Conservation (phyloP, 2,113 vertebrate species). For the Pangasianodon hypophthalmus region DNA sequence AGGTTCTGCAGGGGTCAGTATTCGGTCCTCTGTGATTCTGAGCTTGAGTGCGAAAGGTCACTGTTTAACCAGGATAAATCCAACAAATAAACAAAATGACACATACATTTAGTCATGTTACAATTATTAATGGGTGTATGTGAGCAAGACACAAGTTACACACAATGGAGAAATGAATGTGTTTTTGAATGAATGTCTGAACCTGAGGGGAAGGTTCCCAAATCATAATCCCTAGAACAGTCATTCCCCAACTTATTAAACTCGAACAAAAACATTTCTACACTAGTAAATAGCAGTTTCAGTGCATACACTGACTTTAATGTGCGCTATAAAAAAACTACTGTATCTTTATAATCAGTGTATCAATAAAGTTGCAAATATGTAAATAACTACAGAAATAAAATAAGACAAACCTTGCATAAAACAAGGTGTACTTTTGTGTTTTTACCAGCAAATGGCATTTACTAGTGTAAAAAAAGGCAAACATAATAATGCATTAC, state of each 20-base stretch:
- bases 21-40: conserved; percentile 33
- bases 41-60: conserved; percentile 25
- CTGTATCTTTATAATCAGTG: conserved; percentile 2
- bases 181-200: conserved; percentile 11
- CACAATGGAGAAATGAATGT: conserved; percentile 33
- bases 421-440: conserved; percentile 3
- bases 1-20: conserved; percentile 31
- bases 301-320: conserved; percentile 24
- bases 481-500: conserved; percentile 14
- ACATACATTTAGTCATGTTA: not conserved
- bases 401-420: conserved; percentile 19
- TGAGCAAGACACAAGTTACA: conserved; percentile 18
- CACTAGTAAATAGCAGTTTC: conserved; percentile 41
- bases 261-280: conserved; percentile 26
- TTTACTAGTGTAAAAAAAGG: conserved; percentile 42
- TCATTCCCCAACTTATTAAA: not conserved
- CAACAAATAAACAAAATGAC: conserved; percentile 5
- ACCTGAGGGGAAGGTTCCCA: not conserved
- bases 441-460: conserved; percentile 12
- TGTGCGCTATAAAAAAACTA: conserved; percentile 33
- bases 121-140: not conserved
- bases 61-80: conserved; percentile 21
- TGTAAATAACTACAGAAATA: conserved; percentile 2
- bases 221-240: not conserved
- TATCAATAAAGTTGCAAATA: conserved; percentile 14